Conservation (phyloP, 2,888 invertebrate species). For the Bombylius major region DNA sequence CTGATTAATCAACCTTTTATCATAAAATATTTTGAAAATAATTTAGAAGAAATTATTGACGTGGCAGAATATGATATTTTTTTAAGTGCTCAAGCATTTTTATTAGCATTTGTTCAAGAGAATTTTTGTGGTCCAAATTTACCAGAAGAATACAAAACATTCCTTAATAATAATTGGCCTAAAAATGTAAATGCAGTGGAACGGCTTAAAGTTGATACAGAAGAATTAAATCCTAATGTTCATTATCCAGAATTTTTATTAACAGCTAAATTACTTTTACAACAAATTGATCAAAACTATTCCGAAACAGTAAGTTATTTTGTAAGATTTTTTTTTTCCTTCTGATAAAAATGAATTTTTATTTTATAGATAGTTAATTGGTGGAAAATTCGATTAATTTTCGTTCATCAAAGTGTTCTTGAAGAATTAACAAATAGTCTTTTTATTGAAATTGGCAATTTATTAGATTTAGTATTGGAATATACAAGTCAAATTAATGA, state of each 20-base stretch:
- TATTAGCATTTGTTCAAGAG: constrained; percentile 61
- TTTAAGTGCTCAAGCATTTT: constrained; percentile 46
- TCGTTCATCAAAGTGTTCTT: constrained; percentile 61
- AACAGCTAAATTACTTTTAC: constrained; percentile 36
- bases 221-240: constrained; percentile 54
- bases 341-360: too few relatives aligned
- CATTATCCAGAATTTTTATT: constrained; percentile 39
- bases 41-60: neutral
- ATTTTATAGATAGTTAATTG: constrained; percentile 21
- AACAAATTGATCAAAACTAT: constrained; percentile 24
- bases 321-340: neutral
- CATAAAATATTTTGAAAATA: neutral
- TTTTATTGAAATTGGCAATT: constrained; percentile 31
- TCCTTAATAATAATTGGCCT: constrained; percentile 37
- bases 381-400: constrained; percentile 65
- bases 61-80: constrained; percentile 10
- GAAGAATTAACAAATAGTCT: constrained; percentile 63
- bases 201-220: constrained; percentile 46
- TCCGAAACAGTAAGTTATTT: constrained; percentile 12
- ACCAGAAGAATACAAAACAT: constrained; percentile 34
- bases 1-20: neutral
- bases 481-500: constrained; percentile 26
- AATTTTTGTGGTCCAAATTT: constrained; percentile 70
- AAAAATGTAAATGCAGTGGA: constrained; percentile 30
- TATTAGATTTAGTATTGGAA: constrained; percentile 17